Evolutionary conservation across 2,888 invertebrate species (phyloP).

Genomic region (Ceratothoa steindachneri): DNA sequence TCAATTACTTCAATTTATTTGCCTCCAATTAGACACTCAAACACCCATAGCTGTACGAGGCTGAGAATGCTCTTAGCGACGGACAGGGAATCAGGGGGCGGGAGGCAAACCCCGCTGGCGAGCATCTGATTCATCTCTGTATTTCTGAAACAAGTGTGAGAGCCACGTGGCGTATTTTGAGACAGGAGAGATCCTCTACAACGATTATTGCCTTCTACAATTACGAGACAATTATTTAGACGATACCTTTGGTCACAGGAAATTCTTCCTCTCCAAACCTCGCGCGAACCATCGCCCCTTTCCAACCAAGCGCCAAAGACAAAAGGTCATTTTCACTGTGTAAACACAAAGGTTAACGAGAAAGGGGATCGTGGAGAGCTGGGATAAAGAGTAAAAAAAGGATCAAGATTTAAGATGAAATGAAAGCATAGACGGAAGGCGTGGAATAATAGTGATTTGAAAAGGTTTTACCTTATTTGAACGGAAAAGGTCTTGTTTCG

Average conservation of each 20-base stretch:
- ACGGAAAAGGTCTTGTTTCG: too few relatives aligned
- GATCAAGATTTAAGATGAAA: too few relatives aligned
- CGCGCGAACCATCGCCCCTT: neutral
- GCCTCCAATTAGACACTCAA: neutral
- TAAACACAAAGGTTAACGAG: neutral
- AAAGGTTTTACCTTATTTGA: too few relatives aligned
- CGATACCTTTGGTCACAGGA: neutral
- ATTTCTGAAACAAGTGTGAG: too few relatives aligned
- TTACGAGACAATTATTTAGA: neutral
- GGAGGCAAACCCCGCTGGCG: too few relatives aligned
- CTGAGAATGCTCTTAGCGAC: too few relatives aligned
- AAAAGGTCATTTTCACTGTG: slow-evolving; percentile 5
- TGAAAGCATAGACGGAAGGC: too few relatives aligned
- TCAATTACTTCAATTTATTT: neutral
- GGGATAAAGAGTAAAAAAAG: neutral
- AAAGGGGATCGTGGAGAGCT: neutral
- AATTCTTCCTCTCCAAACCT: neutral
- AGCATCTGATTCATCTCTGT: too few relatives aligned
- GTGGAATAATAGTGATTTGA: too few relatives aligned
- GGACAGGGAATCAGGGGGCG: too few relatives aligned
- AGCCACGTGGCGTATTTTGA: too few relatives aligned
- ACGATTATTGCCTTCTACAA: neutral
- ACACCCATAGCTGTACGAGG: too few relatives aligned
- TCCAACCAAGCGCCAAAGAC: neutral
- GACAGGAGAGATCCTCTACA: slow-evolving; percentile 1